Evolutionary conservation across 1,140 invertebrate genomes (phyloP), one percentile per base, ranked within the genome.

Genomic region (Drosophila kepulauana): DNA sequence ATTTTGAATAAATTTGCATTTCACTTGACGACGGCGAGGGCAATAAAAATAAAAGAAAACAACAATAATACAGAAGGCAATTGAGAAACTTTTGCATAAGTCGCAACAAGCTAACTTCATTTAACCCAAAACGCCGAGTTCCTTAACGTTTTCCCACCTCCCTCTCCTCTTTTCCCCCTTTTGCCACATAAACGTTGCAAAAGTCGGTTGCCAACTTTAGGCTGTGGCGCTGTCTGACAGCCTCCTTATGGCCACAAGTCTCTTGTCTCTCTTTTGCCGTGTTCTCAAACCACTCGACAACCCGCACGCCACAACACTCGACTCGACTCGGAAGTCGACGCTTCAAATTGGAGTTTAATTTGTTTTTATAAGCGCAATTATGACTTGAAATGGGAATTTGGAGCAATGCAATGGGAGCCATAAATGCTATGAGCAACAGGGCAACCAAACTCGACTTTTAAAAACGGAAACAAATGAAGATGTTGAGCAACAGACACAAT

Each of bases 1-100:
- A 80, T 87, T 87, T 89, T 88, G 85, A 81, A 89, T 81, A 88
- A 88, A 88, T 88, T 88, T 88, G 81, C 85, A 88, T 88, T 84
- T 88, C 80, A 78, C 84, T 88, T 72, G 70, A 88, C 6, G 51
- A 72, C 13, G 62, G 49, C 33, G 78, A 68, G 28, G 45, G 68
- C 56, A 56, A 67, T 56, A 35, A 66, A 71, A 76, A 69, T 63
- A 69, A 59, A 73, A 30, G 70, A 54, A 56, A 78, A 84, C 77
- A 85, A 85, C 78, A 78, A 75, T 72, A 85, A 81, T 81, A 86
- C 8, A 38, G 81, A 77, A 68, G 85, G 81, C 84, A 88, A 88
- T 88, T 89, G 85, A 85, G 54, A 85, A 88, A 88, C 78, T 88
- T 88, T 88, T 81, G 84, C 84, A 89, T 70, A 88, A 87, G 84